A percentile compares a stretch with the other conserved stretches of the same genome.
Conservation (phyloP, 2,797 vertebrate species). For the Syngnathus acus region DNA sequence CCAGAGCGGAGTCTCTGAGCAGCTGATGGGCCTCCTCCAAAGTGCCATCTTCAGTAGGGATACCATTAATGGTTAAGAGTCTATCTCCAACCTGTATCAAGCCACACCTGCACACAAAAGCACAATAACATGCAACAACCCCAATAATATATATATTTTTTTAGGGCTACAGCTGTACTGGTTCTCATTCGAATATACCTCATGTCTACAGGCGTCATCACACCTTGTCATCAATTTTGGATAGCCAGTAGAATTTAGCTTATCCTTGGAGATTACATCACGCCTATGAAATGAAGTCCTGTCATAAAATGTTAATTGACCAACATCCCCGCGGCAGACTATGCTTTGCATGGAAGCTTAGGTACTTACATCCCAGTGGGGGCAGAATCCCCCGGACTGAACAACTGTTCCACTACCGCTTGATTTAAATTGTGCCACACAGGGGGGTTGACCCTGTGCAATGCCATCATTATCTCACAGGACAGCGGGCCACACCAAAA, state of each 20-base stretch:
- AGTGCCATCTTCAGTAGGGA: conserved; percentile 90
- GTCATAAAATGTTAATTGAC: conserved; percentile 52
- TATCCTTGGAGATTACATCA: conserved; percentile 17
- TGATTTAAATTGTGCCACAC: conserved; percentile 32
- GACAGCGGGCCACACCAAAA: background rate
- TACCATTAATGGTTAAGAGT: conserved; percentile 87
- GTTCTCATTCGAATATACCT: no score
- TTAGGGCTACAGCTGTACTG: no score
- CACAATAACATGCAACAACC: background rate
- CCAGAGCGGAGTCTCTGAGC: conserved; percentile 84
- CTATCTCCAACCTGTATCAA: conserved; percentile 92
- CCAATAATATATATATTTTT: no score
- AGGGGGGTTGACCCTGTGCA: conserved; percentile 22
- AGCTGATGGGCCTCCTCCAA: conserved; percentile 96
- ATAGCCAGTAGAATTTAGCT: background rate
- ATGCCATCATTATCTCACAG: conserved; percentile 38
- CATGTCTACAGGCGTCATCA: background rate
- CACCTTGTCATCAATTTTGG: background rate
- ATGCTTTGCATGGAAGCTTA: conserved; percentile 45
- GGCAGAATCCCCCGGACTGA: conserved; percentile 34
- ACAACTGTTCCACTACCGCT: conserved; percentile 39
- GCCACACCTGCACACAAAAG: conserved; percentile 76
- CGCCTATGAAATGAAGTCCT: conserved; percentile 21
- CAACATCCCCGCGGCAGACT: conserved; percentile 28
- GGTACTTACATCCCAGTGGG: conserved; percentile 20